These are phyloP conservation scores for Sinhomidia bicolor DNA, from an alignment of 2,888 invertebrate species.

Conservation along the genomic window DNA sequence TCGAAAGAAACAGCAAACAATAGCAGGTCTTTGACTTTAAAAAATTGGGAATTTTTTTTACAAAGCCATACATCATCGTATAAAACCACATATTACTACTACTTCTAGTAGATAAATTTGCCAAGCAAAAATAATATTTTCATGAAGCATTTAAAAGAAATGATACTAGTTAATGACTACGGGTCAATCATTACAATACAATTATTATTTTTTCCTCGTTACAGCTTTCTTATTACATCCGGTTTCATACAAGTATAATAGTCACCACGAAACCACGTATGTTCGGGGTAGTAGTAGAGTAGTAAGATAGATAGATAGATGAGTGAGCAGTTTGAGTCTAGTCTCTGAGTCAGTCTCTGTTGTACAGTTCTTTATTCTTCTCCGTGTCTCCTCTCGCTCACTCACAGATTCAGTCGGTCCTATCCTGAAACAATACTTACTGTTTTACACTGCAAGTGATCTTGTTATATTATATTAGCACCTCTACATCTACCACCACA, in stretches of 20 bases:
- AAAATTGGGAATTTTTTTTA: no score
- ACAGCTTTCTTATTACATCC: background rate
- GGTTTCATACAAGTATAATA: background rate
- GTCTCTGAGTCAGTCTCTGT: slow-evolving; percentile 45
- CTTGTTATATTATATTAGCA: slow-evolving; percentile 2
- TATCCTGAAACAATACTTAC: slow-evolving; percentile 21
- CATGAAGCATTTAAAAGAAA: no score
- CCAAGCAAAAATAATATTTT: no score
- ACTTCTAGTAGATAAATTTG: no score
- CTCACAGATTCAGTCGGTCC: background rate
- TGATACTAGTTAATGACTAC: no score
- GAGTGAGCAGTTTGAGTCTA: slow-evolving; percentile 20
- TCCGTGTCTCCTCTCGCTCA: slow-evolving; percentile 13
- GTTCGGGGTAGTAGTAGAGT: background rate
- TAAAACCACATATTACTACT: no score
- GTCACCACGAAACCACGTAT: background rate
- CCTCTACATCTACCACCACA: background rate
- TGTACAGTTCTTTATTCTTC: slow-evolving; percentile 11
- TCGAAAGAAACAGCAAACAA: no score
- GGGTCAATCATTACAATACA: no score
- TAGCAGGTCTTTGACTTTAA: no score
- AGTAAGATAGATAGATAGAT: background rate
- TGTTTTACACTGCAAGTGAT: slow-evolving; percentile 7
- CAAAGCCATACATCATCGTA: no score
- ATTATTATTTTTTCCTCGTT: no score